phyloP scores from a whole-genome alignment of 2,797 vertebrate genomes.

The Manis pentadactyla region DNA sequence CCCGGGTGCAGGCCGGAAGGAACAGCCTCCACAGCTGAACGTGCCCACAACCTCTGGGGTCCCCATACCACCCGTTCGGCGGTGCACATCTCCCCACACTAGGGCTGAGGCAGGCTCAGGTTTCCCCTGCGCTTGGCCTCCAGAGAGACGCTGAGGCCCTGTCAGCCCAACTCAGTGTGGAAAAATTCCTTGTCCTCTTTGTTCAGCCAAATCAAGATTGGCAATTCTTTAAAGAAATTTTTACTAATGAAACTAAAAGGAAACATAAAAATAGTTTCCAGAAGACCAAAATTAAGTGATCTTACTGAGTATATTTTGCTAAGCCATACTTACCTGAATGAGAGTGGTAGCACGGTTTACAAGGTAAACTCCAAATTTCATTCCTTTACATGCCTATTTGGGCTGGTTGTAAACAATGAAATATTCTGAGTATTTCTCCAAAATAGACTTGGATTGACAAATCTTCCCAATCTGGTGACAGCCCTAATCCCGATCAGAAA shows the following conservation, averaged over 20 bases:
- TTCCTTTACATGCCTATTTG: background rate
- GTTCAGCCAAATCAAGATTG: background rate
- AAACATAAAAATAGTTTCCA: conserved; percentile 15
- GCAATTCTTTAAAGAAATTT: background rate
- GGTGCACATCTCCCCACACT: fast-evolving
- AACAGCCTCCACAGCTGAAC: fast-evolving
- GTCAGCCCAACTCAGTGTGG: background rate
- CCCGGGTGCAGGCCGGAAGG: background rate
- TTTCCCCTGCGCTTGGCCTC: background rate
- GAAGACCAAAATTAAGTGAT: background rate
- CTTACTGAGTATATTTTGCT: background rate
- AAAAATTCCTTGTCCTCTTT: background rate
- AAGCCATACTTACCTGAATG: background rate
- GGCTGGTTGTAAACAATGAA: background rate
- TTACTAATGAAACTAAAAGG: conserved; percentile 15
- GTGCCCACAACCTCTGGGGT: background rate
- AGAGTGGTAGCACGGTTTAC: background rate
- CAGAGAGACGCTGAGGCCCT: background rate
- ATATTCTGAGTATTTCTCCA: background rate
- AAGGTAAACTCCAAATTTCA: background rate
- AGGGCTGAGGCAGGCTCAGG: background rate
- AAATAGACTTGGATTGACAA: background rate
- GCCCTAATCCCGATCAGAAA: background rate
- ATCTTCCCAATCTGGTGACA: background rate
- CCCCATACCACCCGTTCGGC: fast-evolving